phyloP scores from a whole-genome alignment of 2,797 vertebrate genomes.

The Oreochromis mossambicus region DNA sequence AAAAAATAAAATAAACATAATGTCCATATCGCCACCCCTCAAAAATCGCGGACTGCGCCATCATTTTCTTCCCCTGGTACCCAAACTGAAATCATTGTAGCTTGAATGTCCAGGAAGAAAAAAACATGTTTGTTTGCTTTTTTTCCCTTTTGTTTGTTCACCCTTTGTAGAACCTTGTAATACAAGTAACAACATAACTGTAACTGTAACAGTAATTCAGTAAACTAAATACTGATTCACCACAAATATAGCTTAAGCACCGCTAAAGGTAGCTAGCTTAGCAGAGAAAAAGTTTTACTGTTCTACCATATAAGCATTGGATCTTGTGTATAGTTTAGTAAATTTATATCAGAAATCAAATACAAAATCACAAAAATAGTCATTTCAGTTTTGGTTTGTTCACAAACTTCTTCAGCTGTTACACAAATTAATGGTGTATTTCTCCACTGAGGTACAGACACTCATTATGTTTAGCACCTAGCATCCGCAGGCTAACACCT shows the following conservation, averaged over 20 bases:
- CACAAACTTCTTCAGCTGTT: background rate
- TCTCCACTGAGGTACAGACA: background rate
- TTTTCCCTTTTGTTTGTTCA: background rate
- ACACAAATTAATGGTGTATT: background rate
- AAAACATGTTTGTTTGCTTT: background rate
- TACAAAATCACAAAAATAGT: background rate
- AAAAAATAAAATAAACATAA: background rate
- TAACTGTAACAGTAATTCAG: background rate
- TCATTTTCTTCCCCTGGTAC: background rate
- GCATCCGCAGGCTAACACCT: background rate
- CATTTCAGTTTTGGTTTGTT: background rate
- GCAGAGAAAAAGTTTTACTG: background rate
- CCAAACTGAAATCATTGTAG: background rate
- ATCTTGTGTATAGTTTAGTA: background rate
- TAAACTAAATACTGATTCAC: background rate
- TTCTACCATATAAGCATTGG: background rate
- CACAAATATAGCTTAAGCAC: background rate
- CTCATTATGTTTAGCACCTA: background rate
- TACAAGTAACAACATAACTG: background rate
- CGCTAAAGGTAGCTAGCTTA: background rate
- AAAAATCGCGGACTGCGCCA: rapidly evolving
- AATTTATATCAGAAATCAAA: background rate
- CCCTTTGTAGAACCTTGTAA: background rate
- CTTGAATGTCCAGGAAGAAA: background rate
- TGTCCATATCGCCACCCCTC: background rate